Evolutionary conservation across 2,888 invertebrate genomes (phyloP).

Genomic region (Zele albiditarsus): DNA sequence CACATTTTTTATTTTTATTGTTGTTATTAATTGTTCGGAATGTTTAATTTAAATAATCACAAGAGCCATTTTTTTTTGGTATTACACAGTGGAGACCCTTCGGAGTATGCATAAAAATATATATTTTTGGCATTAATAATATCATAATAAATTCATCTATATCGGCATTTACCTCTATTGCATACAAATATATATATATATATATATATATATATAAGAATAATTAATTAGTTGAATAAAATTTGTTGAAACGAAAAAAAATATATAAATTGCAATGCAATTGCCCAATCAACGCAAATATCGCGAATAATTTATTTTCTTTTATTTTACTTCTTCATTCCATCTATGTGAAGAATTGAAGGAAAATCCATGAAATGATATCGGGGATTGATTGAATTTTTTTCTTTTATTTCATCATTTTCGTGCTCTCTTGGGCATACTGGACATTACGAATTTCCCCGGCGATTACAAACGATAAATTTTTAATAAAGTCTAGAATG

Average conservation of each 20-base stretch:
- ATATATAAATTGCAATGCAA: conserved; percentile 1
- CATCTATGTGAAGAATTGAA: conserved; percentile 21
- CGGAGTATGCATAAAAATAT: conserved; percentile 60
- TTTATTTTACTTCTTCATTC: neutral
- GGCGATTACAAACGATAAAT: conserved; percentile 29
- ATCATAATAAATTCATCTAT: conserved; percentile 47
- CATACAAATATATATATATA: conserved; percentile 32
- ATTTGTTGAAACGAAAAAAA: conserved; percentile 6
- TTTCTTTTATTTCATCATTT: conserved; percentile 13
- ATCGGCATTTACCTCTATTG: conserved; percentile 47
- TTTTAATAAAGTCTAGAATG: conserved; percentile 38
- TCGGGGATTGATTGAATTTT: conserved; percentile 38
- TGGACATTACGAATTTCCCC: conserved; percentile 37
- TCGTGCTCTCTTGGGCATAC: conserved; percentile 11
- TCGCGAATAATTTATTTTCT: conserved; percentile 17
- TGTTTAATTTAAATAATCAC: conserved; percentile 55
- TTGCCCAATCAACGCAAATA: conserved; percentile 26
- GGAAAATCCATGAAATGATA: conserved; percentile 30
- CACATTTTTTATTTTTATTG: no score
- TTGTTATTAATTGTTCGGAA: no score
- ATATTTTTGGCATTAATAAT: conserved; percentile 48
- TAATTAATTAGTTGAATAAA: conserved; percentile 6
- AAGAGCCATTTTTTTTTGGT: conserved; percentile 54
- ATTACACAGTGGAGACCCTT: conserved; percentile 68
- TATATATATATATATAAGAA: conserved; percentile 1